phyloP scores from a whole-genome alignment of 2,797 vertebrate species.

The Dryobates pubescens region DNA sequence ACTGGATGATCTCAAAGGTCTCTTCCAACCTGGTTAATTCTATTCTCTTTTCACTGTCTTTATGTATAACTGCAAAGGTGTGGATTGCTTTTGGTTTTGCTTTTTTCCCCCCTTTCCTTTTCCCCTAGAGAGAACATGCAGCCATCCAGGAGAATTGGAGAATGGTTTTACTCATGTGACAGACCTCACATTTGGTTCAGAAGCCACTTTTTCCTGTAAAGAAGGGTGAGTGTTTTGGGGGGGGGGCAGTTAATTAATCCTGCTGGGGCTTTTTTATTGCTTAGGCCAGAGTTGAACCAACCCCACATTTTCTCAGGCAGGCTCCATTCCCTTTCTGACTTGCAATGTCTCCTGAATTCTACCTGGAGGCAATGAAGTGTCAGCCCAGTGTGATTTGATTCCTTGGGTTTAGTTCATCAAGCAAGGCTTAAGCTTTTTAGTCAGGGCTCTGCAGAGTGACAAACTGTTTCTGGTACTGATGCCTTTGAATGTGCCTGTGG shows the following conservation, averaged over 20 bases:
- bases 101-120: not conserved
- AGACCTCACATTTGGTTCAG: slow-evolving; percentile 54
- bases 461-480: not conserved
- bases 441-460: not conserved
- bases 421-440: not conserved
- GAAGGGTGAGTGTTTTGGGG: slow-evolving; percentile 67
- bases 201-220: slow-evolving; percentile 50
- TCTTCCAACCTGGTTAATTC: too few species aligned
- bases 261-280: not conserved
- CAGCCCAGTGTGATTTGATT: not conserved
- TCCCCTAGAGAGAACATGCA: slow-evolving; percentile 60
- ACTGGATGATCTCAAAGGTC: too few species aligned
- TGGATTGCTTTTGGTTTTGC: too few species aligned
- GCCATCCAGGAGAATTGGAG: not conserved
- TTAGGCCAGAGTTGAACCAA: not conserved
- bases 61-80: not conserved
- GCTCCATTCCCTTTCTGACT: not conserved
- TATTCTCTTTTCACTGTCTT: too few species aligned
- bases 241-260: not conserved
- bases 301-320: not conserved
- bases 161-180: slow-evolving; percentile 21
- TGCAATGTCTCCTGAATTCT: not conserved
- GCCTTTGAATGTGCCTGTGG: not conserved
- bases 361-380: not conserved
- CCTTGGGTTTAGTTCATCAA: not conserved